Evolutionary conservation across 2,113 vertebrate genomes (phyloP).

Genomic region (Platysteira castanea): DNA sequence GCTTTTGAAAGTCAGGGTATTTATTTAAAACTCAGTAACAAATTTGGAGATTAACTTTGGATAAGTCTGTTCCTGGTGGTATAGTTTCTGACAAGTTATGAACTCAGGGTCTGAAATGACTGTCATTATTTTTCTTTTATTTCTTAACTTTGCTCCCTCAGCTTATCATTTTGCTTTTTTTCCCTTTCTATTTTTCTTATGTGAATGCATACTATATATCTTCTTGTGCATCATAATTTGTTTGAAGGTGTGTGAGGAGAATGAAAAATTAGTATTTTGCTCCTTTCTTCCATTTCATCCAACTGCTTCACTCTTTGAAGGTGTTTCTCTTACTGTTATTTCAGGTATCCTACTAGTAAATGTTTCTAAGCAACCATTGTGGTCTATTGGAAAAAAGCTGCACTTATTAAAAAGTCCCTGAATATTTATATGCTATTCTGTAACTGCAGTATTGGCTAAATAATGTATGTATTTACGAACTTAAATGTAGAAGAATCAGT

Average conservation of each 20-base stretch:
- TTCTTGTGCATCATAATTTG: background rate
- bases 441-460: constrained; percentile 43
- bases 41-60: background rate
- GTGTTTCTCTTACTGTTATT: background rate
- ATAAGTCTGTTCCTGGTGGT: background rate
- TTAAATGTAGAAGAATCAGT: constrained; percentile 34
- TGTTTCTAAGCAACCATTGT: constrained; percentile 34
- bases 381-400: constrained; percentile 26
- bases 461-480: constrained; percentile 59
- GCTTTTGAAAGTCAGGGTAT: background rate
- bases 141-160: background rate
- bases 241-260: background rate
- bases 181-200: background rate
- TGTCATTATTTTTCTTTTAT: background rate
- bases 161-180: background rate
- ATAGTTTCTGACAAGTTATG: background rate
- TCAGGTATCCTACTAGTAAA: background rate
- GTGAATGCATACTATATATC: background rate
- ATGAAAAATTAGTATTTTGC: background rate
- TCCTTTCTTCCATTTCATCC: background rate
- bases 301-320: background rate
- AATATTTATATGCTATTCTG: constrained; percentile 53
- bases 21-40: background rate
- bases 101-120: background rate
- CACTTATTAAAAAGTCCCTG: constrained; percentile 47